Percentiles rank a stretch among this genome's conserved stretches.
Evolutionary conservation across 30 jellyfish, hydroid and myxozoan species (phyloP).

Genomic region (Morbakka virulenta): DNA sequence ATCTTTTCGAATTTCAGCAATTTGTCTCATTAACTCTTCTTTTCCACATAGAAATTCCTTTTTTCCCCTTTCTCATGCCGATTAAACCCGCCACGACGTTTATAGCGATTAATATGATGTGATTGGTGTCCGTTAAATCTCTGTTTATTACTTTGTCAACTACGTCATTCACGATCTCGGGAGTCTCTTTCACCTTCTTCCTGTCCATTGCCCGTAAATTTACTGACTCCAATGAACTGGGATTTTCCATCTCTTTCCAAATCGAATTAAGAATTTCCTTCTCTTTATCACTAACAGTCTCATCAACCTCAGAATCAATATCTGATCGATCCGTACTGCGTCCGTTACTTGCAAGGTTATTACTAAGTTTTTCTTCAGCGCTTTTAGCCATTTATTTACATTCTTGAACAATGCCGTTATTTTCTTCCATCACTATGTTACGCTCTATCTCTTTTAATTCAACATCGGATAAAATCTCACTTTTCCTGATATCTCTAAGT

Average conservation of each 20-base stretch:
- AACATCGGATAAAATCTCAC: background rate
- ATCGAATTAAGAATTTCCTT: constrained; percentile 10
- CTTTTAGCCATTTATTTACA: background rate
- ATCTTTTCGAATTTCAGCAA: too few species aligned
- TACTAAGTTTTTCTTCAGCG: constrained; percentile 8
- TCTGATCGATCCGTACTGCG: constrained; percentile 3
- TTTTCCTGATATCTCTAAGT: background rate
- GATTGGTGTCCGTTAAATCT: too few species aligned
- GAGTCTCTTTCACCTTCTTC: constrained; percentile 34
- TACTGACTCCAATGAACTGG: constrained; percentile 19
- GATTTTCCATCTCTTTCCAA: constrained; percentile 20
- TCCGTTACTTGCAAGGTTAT: constrained; percentile 3
- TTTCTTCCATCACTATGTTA: background rate
- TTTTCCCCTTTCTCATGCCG: too few species aligned
- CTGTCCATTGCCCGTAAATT: constrained; percentile 36
- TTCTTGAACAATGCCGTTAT: background rate
- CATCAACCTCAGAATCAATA: constrained; percentile 24
- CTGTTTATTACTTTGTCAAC: too few species aligned
- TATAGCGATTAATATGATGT: too few species aligned
- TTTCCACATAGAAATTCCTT: background rate
- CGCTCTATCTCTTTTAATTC: background rate
- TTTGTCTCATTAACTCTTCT: background rate
- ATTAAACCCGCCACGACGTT: too few species aligned
- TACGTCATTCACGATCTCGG: too few species aligned
- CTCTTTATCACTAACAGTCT: background rate